Base-by-base conservation (phyloP, 2,888 invertebrate species). In the Villa cingulata region DNA sequence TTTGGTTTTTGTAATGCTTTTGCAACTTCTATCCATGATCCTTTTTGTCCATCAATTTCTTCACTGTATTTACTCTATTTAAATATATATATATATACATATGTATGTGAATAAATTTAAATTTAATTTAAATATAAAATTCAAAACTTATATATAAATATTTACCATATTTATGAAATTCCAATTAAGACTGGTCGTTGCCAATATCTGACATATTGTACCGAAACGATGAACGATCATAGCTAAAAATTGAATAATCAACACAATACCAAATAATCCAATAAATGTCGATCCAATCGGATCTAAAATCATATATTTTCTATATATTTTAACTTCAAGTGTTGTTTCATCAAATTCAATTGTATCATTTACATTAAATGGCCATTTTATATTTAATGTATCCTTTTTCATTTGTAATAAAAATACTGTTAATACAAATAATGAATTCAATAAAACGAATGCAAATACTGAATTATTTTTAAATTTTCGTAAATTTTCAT, bases 141-240 rank as follows among this genome's bases (percentile, higher is more conserved):
- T n/a, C n/a, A n/a, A n/a, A n/a, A n/a, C n/a, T n/a, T n/a, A n/a
- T n/a, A n/a, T n/a, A n/a, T n/a, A 41, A 27, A 27, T 12, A 16
- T 29, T 29, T 29, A 36, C 15, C 6, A 3, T 23, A 23, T 23
- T 23, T 4, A 23, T 23, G 23, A 6, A 32, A 50, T 70, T 68
- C 60, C 70, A 74, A 53, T 70, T 71, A 48, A 79, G 66, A 52
- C 75, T 72, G 0, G 83, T 83, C 16, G 80, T 77, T 4, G 85
- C 80, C 58, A 85, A 69, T 54, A 86, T 79, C 63, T 86, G 85
- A 1, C 82, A 77, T 54, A 83, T 71, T 2, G 86, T 86, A 41
- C 77, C 80, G 58, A 83, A 81, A 23, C 86, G 76, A 72, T 86
- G 86, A 57, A 81, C 73, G 52, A 85, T 65, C 84, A 85, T 86